Evolutionary conservation across 2,797 vertebrate species (phyloP).

Genomic region (Nothura maculosa): DNA sequence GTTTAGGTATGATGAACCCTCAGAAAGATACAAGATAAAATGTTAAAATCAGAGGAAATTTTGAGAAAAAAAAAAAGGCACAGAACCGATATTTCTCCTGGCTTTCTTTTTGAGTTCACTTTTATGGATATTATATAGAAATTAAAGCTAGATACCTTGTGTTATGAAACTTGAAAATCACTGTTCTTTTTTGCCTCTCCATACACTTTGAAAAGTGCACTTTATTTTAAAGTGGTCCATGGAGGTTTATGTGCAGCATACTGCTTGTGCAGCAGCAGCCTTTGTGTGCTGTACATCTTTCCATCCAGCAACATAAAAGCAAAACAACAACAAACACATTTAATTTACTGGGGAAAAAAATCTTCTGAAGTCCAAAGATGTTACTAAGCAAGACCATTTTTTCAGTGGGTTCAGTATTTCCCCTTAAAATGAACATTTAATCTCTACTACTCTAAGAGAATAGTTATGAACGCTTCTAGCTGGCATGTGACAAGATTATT

Average conservation of each 20-base stretch:
- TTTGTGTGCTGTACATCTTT: neutral
- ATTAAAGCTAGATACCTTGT: neutral
- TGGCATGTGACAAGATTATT: neutral
- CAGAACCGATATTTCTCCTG: neutral
- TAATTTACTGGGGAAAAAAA: neutral
- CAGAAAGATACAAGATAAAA: neutral
- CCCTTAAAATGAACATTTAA: neutral
- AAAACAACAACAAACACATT: neutral
- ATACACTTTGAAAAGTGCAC: neutral
- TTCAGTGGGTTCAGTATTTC: neutral
- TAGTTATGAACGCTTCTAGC: neutral
- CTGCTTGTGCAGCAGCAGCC: neutral
- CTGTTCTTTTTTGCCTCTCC: neutral
- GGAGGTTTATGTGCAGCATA: neutral
- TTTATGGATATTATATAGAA: slow-evolving; percentile 5
- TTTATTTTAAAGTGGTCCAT: neutral
- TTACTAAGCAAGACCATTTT: neutral
- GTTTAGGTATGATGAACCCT: neutral
- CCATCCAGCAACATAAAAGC: neutral
- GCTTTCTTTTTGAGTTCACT: neutral
- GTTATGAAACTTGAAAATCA: neutral
- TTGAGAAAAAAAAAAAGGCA: neutral
- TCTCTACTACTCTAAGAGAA: neutral
- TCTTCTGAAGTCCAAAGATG: neutral
- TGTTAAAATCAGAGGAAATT: neutral